Evolutionary conservation across 1,140 invertebrate species (phyloP), one percentile per base, ranked within the genome.

Genomic region (Leptopilina boulardi): DNA sequence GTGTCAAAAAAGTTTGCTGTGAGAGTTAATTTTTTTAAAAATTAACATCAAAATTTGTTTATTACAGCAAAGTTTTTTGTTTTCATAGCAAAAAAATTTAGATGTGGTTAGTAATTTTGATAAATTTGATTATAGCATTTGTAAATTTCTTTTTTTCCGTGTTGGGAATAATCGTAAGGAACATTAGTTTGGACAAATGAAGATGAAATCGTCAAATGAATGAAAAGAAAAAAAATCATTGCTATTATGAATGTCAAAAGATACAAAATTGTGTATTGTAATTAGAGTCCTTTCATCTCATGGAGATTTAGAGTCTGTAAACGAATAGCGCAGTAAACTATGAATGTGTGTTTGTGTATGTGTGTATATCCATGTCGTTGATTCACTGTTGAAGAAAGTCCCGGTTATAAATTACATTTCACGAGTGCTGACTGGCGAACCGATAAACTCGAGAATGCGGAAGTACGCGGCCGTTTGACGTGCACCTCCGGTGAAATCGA

Each of bases 401-500:
- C 79, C 73, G 47, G 74, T 76, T 77, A 82, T 82, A 78, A 83
- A 83, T 83, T 77, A 75, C 76, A 56, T 73, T 79, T 15, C 70
- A 71, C 76, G 81, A 73, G 70, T 56, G 70, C 66, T 47, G 75
- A 51, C 73, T 70, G 78, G 81, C 77, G 76, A 47, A 72, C 81
- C 79, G 74, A 79, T 79, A 79, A 83, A 79, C 71, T 77, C 38
- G 42, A 75, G 79, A 81, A 83, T 81, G 82, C 82, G 79, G 79
- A 80, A 81, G 78, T 75, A 59, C 41, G 41, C 74, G 76, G 77
- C 74, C 74, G 81, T 82, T 82, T 77, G 81, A 82, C 77, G 81
- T 82, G 78, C 80, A 82, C 81, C 79, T 80, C 81, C 79, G 81
- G 81, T 80, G 81, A 83, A 83, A 83, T 83, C 81, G 81, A 83